Base-by-base conservation (phyloP, 1,140 invertebrate genomes). In the Gonatopus flavifemur region DNA sequence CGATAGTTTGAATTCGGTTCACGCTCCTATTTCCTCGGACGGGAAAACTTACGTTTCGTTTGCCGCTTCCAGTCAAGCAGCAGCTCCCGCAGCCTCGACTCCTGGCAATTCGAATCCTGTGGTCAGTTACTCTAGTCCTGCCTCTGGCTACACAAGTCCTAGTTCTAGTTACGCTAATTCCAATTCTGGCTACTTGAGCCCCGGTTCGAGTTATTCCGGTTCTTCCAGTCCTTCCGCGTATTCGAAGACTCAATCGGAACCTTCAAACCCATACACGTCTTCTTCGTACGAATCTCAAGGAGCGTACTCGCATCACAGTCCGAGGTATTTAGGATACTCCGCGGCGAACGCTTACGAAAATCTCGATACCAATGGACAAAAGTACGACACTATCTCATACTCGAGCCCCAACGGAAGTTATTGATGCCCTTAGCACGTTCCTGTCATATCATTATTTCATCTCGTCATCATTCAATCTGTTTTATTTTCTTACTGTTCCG, bases 331-430 rank as follows among this genome's bases (percentile, higher is more conserved):
- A 1, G 58, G 55, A 8, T 72, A 70, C 41, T 36, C 62, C 2
- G 36, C 49, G 0, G 49, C 38, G 5, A 76, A 67, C 19, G 39
- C 59, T 12, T 36, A 50, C n/a, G 65, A 71, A 2, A 63, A 28
- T 9, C 19, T 32, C 3, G 42, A 63, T 19, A 32, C 53, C 0
- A 45, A 28, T 7, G 44, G 42, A 35, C 48, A 58, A 0, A 69
- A 67, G 50, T 78, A 78, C 36, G 75, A 78, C 22, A 78, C 76
- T 18, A 77, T 78, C 41, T 77, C 76, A 3, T 78, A 78, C 37
- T 78, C 76, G 1, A 64, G 65, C 32, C 51, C 60, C 24, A 55
- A 47, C 16, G 66, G 59, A 47, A 74, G 72, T 42, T 66, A 62
- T 25, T 56, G n/a, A 52, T n/a, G n/a, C n/a, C n/a, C n/a, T n/a